Evolutionary conservation across 2,797 vertebrate genomes (phyloP), one percentile per base, ranked within the genome.

Genomic region (Naso thynnoides): DNA sequence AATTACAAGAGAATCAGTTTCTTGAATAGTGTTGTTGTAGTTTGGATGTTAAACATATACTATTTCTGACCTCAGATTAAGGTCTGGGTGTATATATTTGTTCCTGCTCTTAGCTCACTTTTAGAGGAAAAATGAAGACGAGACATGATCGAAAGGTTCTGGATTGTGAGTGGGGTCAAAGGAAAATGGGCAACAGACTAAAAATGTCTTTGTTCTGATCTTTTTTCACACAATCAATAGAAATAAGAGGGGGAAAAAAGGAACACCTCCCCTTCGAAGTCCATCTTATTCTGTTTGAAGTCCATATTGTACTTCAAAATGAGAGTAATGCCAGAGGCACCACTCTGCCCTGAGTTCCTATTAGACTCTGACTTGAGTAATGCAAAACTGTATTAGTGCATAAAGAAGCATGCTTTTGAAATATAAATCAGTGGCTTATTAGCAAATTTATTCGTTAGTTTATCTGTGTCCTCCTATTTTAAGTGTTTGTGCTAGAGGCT

Each of bases 271-370:
- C 26, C 62, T 84, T 86, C 81, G 82, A 86, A 84, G 81, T 88
- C 55, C 58, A 55, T 68, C 72, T 72, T 52, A 82, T 90, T 87
- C 85, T 62, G 67, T 86, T 89, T 89, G 80, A 87, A 81, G 81
- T 78, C 60, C 23, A 54, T 70, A 67, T 76, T 86, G 72, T 71
- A 44, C 72, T 64, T 70, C 8, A 78, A 80, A 84, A 72, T 79
- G 54, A 64, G 59, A 71, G 55, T 57, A 78, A 80, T 72, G 63
- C 74, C 60, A 15, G 39, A 76, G 63, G 49, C 73, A 60, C 33
- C 57, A n/a, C 50, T 65, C 45, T 59, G 53, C 10, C 4, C 55
- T 69, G 21, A 60, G 70, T 56, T 69, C 56, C 60, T 61, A 24
- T 14, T 59, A 24, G 59, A 73, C 67, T 52, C 24, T 29, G 45